Base-by-base conservation (phyloP, 2,797 vertebrate species). In the Anguilla megastoma region DNA sequence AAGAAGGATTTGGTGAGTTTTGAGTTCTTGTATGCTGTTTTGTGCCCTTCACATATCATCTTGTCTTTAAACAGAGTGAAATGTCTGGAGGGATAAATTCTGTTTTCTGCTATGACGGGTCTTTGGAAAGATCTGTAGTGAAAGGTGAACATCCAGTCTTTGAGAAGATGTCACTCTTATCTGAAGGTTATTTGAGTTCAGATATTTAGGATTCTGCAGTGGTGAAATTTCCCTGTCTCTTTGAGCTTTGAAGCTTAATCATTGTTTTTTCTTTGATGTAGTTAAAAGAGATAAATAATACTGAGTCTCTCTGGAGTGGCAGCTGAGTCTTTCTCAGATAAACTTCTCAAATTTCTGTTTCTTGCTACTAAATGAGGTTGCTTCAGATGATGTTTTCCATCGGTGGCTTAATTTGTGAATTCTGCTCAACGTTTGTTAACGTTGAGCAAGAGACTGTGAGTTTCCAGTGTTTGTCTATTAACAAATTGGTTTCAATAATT, bases 161-260 rank as follows among this genome's bases (percentile, higher is more conserved):
- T 1, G 21, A 16, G 69, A 18, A 6, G 18, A 87, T 74, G 58
- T 82, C 50, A 76, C 50, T 12, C 21, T 80, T 74, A 27, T 84
- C 56, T 87, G 45, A 79, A 84, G 58, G 87, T 54, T n/a, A 66
- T 50, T 87, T 58, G 50, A 63, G 87, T 71, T 50, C 87, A 12
- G 12, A 50, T 84, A n/a, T 83, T 52, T 30, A 30, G 69, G 69
- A 10, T 71, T 30, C 69, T 30, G 9, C 33, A 14, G 33, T 76
- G 74, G 41, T 21, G 5, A 6, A 50, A 24, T 52, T 1, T 21
- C 80, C 50, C 83, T 36, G 36, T 80, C 30, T 1, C 69, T 36
- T 71, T 30, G 69, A 71, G 60, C 21, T 66, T 71, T 33, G 27
- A 9, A 33, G 7, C n/a, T 24, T 66, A n/a, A 24, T 66, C 3